Evolutionary conservation across 2,797 vertebrate genomes (phyloP).

Genomic region (Silurus aristotelis): DNA sequence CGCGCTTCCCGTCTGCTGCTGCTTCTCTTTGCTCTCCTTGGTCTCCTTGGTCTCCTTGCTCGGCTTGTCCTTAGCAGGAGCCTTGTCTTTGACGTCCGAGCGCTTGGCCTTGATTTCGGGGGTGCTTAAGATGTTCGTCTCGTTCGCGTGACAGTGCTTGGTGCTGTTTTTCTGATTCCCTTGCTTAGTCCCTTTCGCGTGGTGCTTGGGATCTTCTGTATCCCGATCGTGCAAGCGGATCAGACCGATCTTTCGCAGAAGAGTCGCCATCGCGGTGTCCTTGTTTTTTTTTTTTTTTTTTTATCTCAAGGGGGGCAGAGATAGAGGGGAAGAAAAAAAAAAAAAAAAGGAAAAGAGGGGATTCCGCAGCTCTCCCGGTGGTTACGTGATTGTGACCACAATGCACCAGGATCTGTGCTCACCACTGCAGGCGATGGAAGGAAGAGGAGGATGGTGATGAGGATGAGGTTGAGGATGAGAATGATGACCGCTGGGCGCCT

Average conservation of each 20-base stretch:
- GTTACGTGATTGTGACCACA: conserved; percentile 58
- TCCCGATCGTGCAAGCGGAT: conserved; percentile 97
- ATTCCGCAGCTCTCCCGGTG: conserved; percentile 31
- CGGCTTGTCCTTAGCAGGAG: conserved; percentile 70
- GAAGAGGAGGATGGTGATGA: conserved; percentile 46
- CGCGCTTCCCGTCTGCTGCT: conserved; percentile 58
- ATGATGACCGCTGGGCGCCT: conserved; percentile 61
- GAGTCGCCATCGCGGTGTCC: conserved; percentile 86
- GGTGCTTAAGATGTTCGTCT: conserved; percentile 78
- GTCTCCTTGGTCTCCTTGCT: conserved; percentile 26
- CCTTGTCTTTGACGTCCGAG: conserved; percentile 78
- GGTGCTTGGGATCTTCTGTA: conserved; percentile 97
- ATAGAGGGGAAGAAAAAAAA: too few relatives aligned
- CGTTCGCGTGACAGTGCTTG: conserved; percentile 82
- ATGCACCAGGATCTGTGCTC: conserved; percentile 65
- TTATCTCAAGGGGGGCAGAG: neutral
- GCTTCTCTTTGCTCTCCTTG: too few relatives aligned
- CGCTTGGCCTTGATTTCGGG: conserved; percentile 85
- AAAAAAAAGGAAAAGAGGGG: neutral
- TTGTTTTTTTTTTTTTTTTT: neutral
- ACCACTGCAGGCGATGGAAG: conserved; percentile 65
- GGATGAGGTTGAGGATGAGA: neutral
- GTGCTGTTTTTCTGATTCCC: conserved; percentile 87
- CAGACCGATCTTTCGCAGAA: conserved; percentile 96
- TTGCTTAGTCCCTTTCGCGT: conserved; percentile 85